These are phyloP conservation scores for Mastomys natalensis DNA, from an alignment of 2,113 vertebrate species.

Conservation along the genomic window DNA sequence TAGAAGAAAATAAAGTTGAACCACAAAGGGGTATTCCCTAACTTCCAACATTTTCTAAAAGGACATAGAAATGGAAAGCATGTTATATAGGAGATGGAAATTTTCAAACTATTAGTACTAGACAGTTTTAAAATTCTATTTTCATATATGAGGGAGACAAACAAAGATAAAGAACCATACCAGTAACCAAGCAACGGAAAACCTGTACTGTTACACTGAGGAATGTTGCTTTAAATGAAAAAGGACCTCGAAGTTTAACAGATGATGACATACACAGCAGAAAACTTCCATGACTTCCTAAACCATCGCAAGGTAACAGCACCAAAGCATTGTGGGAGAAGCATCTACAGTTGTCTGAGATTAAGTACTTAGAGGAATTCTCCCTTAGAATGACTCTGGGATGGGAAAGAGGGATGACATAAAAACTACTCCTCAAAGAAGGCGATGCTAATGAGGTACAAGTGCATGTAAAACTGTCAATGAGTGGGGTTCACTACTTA, in stretches of 20 bases:
- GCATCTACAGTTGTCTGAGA: constrained; percentile 46
- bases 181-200: constrained; percentile 52
- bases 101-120: constrained; percentile 41
- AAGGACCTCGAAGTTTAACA: constrained; percentile 69
- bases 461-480: constrained; percentile 67
- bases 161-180: constrained; percentile 42
- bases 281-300: constrained; percentile 59
- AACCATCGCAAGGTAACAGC: constrained; percentile 65
- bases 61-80: constrained; percentile 64
- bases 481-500: constrained; percentile 57
- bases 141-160: constrained; percentile 2
- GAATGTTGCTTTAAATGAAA: constrained; percentile 76
- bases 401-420: not conserved
- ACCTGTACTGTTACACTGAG: constrained; percentile 60
- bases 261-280: constrained; percentile 49
- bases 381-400: constrained; percentile 56
- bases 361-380: constrained; percentile 66
- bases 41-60: constrained; percentile 63
- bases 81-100: not conserved
- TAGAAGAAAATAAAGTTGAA: constrained; percentile 64
- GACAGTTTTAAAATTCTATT: constrained; percentile 62
- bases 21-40: constrained; percentile 60
- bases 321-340: constrained; percentile 65
- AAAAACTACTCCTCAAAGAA: constrained; percentile 57
- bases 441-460: constrained; percentile 74